Evolutionary conservation across 2,888 invertebrate genomes (phyloP).

Genomic region (Drosophila eohydei): DNA sequence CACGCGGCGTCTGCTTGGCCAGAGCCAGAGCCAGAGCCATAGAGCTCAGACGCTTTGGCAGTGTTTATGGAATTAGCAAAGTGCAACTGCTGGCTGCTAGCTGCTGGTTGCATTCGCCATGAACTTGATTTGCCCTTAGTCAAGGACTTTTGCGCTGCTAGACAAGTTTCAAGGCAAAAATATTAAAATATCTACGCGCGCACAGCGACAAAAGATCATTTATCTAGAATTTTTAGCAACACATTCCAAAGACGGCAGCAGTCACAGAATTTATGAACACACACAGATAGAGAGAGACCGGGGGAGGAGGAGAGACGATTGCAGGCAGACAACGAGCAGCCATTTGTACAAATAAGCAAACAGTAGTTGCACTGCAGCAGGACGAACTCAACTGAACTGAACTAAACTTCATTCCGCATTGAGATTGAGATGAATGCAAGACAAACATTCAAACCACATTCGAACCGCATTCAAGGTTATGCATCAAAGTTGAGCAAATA

Average conservation of each 20-base stretch:
- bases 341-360: constrained; percentile 79
- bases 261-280: constrained; percentile 82
- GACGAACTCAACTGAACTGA: constrained; percentile 7
- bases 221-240: constrained; percentile 67
- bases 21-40: constrained; percentile 30
- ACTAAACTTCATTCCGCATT: constrained; percentile 44
- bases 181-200: constrained; percentile 77
- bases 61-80: constrained; percentile 80
- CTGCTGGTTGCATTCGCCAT: constrained; percentile 50
- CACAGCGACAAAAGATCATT: constrained; percentile 71
- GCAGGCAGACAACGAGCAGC: constrained; percentile 59
- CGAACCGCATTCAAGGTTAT: constrained; percentile 81
- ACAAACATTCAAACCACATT: constrained; percentile 61
- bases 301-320: constrained; percentile 19
- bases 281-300: constrained; percentile 46
- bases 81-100: constrained; percentile 53
- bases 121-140: constrained; percentile 84
- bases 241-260: constrained; percentile 40
- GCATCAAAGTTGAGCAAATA: constrained; percentile 79
- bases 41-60: constrained; percentile 71
- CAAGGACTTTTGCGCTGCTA: constrained; percentile 80
- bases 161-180: constrained; percentile 69
- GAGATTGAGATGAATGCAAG: constrained; percentile 64
- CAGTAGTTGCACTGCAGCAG: constrained; percentile 9
- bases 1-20: constrained; percentile 34